phyloP scores from a whole-genome alignment of 2,888 invertebrate species.

The Nasonovia ribisnigri region DNA sequence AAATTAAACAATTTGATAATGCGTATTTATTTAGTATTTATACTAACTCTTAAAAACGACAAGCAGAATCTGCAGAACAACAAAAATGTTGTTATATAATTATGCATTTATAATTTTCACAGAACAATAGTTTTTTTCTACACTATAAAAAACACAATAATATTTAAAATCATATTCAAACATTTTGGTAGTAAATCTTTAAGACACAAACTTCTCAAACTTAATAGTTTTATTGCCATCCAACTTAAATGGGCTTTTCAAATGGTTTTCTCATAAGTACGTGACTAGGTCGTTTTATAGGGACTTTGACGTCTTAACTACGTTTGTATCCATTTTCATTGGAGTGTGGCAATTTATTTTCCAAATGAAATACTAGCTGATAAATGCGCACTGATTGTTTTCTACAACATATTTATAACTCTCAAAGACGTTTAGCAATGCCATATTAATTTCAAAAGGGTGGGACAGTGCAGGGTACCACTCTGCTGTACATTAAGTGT shows the following conservation, averaged over 20 bases:
- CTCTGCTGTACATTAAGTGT: too few species aligned
- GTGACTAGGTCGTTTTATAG: not conserved
- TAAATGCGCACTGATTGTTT: constrained; percentile 23
- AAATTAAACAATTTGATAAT: not conserved
- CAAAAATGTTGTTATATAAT: not conserved
- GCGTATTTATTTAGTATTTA: not conserved
- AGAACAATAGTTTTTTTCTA: not conserved
- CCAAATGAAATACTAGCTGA: constrained; percentile 13
- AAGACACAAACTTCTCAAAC: not conserved
- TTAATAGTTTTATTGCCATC: constrained; percentile 26
- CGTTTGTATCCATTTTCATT: constrained; percentile 21
- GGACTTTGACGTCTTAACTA: constrained; percentile 12
- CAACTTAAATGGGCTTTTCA: not conserved
- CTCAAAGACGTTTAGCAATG: not conserved
- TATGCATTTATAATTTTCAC: not conserved
- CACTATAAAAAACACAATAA: not conserved
- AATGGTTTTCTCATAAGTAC: constrained; percentile 22
- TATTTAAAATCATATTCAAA: constrained; percentile 26
- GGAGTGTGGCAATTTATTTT: constrained; percentile 28
- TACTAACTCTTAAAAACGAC: not conserved
- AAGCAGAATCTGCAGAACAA: not conserved
- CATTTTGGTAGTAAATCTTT: not conserved
- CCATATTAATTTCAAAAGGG: not conserved
- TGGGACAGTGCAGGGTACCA: too few species aligned
- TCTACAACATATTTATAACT: not conserved